phyloP scores from a whole-genome alignment of 1,140 invertebrate species.

The silkworm (Bombyx mori) region DNA sequence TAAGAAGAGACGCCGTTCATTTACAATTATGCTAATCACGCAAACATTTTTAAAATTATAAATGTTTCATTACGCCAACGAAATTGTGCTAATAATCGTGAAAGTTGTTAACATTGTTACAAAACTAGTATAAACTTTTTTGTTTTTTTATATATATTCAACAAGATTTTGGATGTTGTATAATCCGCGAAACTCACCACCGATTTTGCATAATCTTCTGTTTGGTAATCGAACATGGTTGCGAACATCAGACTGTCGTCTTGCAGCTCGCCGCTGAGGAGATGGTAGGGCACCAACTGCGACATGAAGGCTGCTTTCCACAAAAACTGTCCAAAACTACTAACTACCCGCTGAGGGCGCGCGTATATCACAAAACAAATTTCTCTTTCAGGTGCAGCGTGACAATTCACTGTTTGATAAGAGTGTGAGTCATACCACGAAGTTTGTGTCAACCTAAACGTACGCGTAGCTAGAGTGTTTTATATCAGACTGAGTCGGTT shows the following conservation, averaged over 20 bases:
- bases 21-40: too few relatives aligned
- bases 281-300: slow-evolving; percentile 66
- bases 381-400: slow-evolving; percentile 30
- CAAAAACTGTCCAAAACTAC: slow-evolving; percentile 35
- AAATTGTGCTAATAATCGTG: too few relatives aligned
- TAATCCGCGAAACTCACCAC: slow-evolving; percentile 36
- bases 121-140: too few relatives aligned
- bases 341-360: slow-evolving; percentile 19
- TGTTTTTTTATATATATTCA: too few relatives aligned
- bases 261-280: slow-evolving; percentile 49
- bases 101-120: too few relatives aligned
- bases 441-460: slow-evolving; percentile 36
- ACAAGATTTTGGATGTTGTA: too few relatives aligned
- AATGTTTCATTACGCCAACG: too few relatives aligned
- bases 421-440: slow-evolving; percentile 52
- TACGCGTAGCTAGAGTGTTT: slow-evolving; percentile 59
- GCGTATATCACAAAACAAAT: slow-evolving; percentile 19
- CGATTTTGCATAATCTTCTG: slow-evolving; percentile 59
- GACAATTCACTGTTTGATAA: slow-evolving; percentile 51
- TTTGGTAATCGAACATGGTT: slow-evolving; percentile 70
- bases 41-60: too few relatives aligned
- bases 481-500: slow-evolving; percentile 65
- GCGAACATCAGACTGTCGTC: slow-evolving; percentile 70
- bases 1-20: too few relatives aligned
- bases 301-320: slow-evolving; percentile 62